Evolutionary conservation across 23 tunicate genomes (phyloP), one percentile per base, ranked within the genome.

Genomic region (Phallusia fumigata): DNA sequence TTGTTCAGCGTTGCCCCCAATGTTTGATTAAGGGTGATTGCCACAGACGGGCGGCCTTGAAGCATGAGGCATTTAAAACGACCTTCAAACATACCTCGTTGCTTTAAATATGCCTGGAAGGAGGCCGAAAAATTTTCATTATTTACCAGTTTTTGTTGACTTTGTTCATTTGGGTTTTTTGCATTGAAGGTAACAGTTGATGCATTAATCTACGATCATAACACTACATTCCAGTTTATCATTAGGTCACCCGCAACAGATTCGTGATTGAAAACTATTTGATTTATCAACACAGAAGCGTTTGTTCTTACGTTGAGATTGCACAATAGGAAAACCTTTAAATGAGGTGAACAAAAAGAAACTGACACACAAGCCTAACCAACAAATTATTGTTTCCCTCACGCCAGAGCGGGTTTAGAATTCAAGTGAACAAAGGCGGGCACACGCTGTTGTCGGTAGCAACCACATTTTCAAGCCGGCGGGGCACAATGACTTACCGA

Each of bases 331-430:
- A 36, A 77, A 44, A 77, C 80, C 44, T 77, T 77, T 77, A 77
- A 77, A 77, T 44, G 33, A 22, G 26, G 45, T 44, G 80, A 36
- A 77, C 80, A 77, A 77, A 34, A 36, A 36, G 49, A 77, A 77
- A 77, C 47, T 44, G 80, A 79, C 72, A 79, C 83, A 32, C 83
- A 53, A 79, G 19, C 51, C 83, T 79, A 65, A 79, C 69, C 89
- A 85, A 84, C 74, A 53, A 80, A 86, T 51, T 73, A 86, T 73
- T 80, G 84, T 86, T 86, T 80, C 90, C 34, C 74, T 85, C 58
- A 86, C 81, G 81, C 83, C 84, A 65, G 74, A 28, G 50, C 47
- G 65, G 44, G 77, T 21, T 49, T 36, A 53, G 77, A 74, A 74
- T 74, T 74, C 40, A 21, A 58, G 47, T 49, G 84, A 53, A 86